Conservation (phyloP, 2,888 invertebrate genomes). For the Branchinecta sandiegonensis region DNA sequence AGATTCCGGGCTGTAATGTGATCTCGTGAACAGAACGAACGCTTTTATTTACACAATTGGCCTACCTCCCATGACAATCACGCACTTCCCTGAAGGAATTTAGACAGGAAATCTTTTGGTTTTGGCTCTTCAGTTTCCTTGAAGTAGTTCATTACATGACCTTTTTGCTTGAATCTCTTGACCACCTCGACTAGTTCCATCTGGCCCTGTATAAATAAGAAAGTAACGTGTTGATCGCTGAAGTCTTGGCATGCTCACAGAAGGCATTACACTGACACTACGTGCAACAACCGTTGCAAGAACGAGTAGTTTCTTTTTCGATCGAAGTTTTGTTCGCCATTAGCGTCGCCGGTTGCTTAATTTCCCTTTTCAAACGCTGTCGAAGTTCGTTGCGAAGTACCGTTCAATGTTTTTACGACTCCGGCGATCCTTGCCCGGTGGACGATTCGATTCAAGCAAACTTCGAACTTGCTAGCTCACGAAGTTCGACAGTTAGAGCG, state of each 20-base stretch:
- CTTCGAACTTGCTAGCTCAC: too few species aligned
- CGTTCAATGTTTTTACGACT: too few species aligned
- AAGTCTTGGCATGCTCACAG: neutral
- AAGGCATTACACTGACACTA: constrained; percentile 12
- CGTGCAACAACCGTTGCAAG: neutral
- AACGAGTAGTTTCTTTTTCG: too few species aligned
- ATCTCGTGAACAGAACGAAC: neutral
- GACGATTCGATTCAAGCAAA: too few species aligned
- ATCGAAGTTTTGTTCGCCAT: too few species aligned
- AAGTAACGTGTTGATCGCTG: neutral
- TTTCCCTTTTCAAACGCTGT: too few species aligned
- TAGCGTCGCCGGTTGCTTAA: too few species aligned
- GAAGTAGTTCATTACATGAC: constrained; percentile 74
- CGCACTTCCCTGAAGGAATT: constrained; percentile 54
- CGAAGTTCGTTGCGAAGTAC: too few species aligned
- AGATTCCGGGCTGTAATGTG: too few species aligned
- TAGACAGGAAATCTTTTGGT: constrained; percentile 78
- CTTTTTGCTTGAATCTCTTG: constrained; percentile 74
- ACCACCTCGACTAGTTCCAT: constrained; percentile 82
- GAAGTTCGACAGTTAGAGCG: too few species aligned
- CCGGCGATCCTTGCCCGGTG: too few species aligned
- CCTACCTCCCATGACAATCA: constrained; percentile 7
- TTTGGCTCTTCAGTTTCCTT: constrained; percentile 67
- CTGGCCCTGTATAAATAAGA: constrained; percentile 54
- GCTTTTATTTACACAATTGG: neutral